These are phyloP conservation scores for Atlantisia rogersi DNA, from an alignment of 2,113 vertebrate species.

Conservation along the genomic window DNA sequence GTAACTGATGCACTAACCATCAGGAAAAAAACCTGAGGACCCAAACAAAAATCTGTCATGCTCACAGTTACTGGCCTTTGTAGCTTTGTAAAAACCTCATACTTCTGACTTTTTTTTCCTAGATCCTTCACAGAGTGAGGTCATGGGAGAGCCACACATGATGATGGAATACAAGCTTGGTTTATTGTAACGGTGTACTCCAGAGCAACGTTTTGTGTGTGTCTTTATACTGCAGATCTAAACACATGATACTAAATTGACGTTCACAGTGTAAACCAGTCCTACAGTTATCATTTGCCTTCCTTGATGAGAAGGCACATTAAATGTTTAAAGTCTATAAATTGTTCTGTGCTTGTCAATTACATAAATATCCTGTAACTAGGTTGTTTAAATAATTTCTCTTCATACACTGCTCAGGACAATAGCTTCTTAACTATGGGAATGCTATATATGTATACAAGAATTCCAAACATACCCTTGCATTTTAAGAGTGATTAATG, in stretches of 20 bases:
- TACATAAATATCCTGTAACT: constrained; percentile 50
- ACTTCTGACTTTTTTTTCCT: constrained; percentile 19
- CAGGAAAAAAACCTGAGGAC: background rate
- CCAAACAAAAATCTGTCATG: rapidly evolving
- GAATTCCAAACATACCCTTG: background rate
- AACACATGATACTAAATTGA: constrained; percentile 59
- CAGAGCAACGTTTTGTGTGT: background rate
- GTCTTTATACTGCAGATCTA: constrained; percentile 34
- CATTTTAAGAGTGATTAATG: constrained; percentile 46
- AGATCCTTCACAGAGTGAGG: constrained; percentile 92
- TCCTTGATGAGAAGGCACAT: constrained; percentile 64
- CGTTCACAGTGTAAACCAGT: constrained; percentile 30
- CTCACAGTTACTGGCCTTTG: background rate
- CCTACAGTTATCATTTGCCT: constrained; percentile 32
- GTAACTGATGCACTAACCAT: background rate
- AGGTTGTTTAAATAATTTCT: constrained; percentile 29
- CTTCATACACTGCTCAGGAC: constrained; percentile 58
- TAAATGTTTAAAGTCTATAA: constrained; percentile 61
- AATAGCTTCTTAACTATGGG: constrained; percentile 21
- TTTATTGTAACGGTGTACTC: constrained; percentile 78
- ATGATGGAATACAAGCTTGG: constrained; percentile 93
- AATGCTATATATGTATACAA: constrained; percentile 19
- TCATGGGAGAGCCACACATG: constrained; percentile 94
- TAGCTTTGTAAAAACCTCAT: background rate
- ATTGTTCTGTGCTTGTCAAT: constrained; percentile 61